Percentiles rank a stretch among this genome's conserved stretches.
These are phyloP conservation scores for Perca flavescens DNA, from an alignment of 2,113 vertebrate genomes.

Conservation along the genomic window DNA sequence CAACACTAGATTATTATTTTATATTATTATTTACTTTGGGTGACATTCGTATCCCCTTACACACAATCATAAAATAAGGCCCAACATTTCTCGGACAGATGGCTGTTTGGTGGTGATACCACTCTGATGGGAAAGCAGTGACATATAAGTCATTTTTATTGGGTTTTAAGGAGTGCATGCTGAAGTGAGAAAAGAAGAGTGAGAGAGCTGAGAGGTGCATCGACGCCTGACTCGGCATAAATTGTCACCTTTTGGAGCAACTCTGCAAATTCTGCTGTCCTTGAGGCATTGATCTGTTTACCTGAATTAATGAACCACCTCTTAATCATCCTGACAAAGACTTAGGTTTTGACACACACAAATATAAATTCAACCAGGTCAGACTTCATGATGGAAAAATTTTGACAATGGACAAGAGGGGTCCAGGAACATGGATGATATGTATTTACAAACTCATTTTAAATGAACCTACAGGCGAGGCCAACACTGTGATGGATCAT, in stretches of 20 bases:
- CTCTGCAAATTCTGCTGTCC: slow-evolving; percentile 52
- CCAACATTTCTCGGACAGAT: neutral
- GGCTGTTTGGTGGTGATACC: slow-evolving; percentile 1
- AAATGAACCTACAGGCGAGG: neutral
- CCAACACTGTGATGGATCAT: too few relatives aligned
- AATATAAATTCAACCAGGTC: too few relatives aligned
- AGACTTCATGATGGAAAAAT: neutral
- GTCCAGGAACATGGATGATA: neutral
- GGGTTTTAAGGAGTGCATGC: slow-evolving; percentile 6
- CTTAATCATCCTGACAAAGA: slow-evolving; percentile 31
- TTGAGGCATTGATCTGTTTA: slow-evolving; percentile 71
- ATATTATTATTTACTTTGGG: too few relatives aligned
- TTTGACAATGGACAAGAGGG: neutral
- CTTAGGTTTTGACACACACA: slow-evolving; percentile 33
- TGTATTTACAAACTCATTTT: slow-evolving; percentile 15
- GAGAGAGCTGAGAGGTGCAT: slow-evolving; percentile 31
- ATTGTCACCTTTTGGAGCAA: slow-evolving; percentile 52
- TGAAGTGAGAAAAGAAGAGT: slow-evolving; percentile 19
- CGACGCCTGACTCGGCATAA: slow-evolving; percentile 59
- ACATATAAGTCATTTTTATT: slow-evolving; percentile 18
- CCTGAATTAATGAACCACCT: slow-evolving; percentile 56
- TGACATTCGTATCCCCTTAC: neutral
- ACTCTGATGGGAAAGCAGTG: slow-evolving; percentile 7
- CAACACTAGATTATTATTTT: too few relatives aligned
- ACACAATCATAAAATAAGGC: neutral